phyloP scores from a whole-genome alignment of 2,113 vertebrate species.

The Proteles cristata region DNA sequence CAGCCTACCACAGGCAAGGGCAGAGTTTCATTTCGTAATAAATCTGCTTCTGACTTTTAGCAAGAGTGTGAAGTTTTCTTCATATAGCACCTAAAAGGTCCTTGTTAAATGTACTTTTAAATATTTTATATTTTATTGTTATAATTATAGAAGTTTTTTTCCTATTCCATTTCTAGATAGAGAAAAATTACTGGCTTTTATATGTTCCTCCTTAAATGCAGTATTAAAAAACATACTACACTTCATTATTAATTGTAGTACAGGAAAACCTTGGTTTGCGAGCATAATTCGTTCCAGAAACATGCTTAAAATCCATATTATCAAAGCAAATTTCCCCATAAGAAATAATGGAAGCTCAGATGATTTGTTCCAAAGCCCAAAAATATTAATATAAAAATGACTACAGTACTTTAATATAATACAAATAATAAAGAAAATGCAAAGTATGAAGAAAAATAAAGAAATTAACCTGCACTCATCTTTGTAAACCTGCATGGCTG shows the following conservation, averaged over 20 bases:
- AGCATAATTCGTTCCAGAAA: too few species aligned
- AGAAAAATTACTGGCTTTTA: constrained; percentile 23
- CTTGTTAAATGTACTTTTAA: constrained; percentile 26
- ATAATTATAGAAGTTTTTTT: not conserved
- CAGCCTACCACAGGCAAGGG: not conserved
- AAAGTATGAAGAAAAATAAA: too few species aligned
- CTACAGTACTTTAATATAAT: too few species aligned
- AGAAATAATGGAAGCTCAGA: too few species aligned
- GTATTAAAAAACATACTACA: not conserved
- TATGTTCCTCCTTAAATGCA: not conserved
- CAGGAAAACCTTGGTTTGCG: too few species aligned
- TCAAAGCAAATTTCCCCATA: too few species aligned
- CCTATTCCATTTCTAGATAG: constrained; percentile 29
- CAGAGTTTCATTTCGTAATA: not conserved
- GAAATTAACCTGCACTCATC: too few species aligned
- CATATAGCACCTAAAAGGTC: not conserved
- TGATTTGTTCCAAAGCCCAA: too few species aligned
- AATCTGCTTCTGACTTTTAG: not conserved
- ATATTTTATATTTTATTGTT: not conserved
- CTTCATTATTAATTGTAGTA: constrained; percentile 40
- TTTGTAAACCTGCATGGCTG: too few species aligned
- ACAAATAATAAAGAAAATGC: too few species aligned
- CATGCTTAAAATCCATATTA: too few species aligned
- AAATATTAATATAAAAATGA: too few species aligned
- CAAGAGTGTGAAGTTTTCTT: constrained; percentile 41